phyloP scores from a whole-genome alignment of 1,140 invertebrate species.

The Delia radicum region DNA sequence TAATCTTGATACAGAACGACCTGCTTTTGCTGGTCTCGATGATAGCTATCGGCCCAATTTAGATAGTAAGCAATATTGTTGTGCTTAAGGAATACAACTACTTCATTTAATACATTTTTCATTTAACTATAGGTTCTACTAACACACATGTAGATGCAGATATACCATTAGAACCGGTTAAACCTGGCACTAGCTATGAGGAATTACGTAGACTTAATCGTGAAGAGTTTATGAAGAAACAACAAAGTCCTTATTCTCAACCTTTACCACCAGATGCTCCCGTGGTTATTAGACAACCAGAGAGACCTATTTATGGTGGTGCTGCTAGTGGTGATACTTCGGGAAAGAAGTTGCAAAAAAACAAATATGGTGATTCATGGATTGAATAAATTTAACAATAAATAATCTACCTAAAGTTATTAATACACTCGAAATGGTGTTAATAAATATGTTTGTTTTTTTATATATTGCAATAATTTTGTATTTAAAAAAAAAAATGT shows the following conservation, averaged over 20 bases:
- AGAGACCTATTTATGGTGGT: neutral
- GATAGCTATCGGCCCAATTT: constrained; percentile 58
- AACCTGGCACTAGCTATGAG: constrained; percentile 60
- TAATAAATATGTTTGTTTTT: neutral
- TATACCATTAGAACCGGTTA: constrained; percentile 42
- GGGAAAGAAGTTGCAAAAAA: constrained; percentile 31
- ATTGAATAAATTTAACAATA: constrained; percentile 34
- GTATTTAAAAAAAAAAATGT: neutral
- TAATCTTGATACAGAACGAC: constrained; percentile 57
- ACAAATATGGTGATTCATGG: constrained; percentile 54
- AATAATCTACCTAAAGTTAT: neutral
- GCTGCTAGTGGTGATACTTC: neutral
- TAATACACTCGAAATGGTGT: too few relatives aligned
- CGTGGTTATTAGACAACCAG: constrained; percentile 29
- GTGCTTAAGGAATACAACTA: neutral
- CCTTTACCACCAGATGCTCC: constrained; percentile 41
- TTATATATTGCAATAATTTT: neutral
- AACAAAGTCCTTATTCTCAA: constrained; percentile 41
- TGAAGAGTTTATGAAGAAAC: constrained; percentile 60
- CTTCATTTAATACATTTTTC: neutral
- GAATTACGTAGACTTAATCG: constrained; percentile 63
- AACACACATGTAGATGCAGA: constrained; percentile 39
- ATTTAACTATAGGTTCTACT: constrained; percentile 24
- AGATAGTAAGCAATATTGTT: constrained; percentile 51
- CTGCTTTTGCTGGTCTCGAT: constrained; percentile 56